These are phyloP conservation scores for Drosophila repletoides DNA, from an alignment of 1,140 invertebrate genomes.

Conservation along the genomic window DNA sequence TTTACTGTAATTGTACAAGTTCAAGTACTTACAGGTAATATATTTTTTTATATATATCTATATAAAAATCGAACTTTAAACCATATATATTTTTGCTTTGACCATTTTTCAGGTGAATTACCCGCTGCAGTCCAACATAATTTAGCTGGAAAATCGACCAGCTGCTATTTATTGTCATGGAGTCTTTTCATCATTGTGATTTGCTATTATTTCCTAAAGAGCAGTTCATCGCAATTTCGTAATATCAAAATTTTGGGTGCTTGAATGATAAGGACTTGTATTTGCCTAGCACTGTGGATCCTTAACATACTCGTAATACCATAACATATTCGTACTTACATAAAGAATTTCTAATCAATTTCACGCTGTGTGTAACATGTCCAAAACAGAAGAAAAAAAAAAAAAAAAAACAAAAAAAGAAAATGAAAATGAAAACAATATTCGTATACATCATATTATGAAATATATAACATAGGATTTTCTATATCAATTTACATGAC, in stretches of 20 bases:
- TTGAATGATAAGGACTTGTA: conserved; percentile 26
- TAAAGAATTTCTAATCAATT: conserved; percentile 1
- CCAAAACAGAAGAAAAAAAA: not conserved
- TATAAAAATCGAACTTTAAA: not conserved
- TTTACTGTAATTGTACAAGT: conserved; percentile 82
- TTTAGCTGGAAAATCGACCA: conserved; percentile 23
- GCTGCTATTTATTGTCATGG: conserved; percentile 14
- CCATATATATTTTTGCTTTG: not conserved
- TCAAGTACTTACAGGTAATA: conserved; percentile 81
- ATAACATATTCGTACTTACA: conserved; percentile 15
- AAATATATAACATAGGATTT: conserved; percentile 37
- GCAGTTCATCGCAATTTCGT: conserved; percentile 7
- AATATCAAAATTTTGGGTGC: conserved; percentile 6
- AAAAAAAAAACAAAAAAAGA: not conserved
- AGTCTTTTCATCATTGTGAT: conserved; percentile 37
- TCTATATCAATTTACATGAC: conserved; percentile 54
- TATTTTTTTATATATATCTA: not conserved
- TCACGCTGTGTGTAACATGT: too few relatives aligned
- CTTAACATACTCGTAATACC: not conserved
- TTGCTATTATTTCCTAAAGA: conserved; percentile 12
- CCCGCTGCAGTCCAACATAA: conserved; percentile 82
- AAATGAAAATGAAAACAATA: too few relatives aligned
- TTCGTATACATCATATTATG: conserved; percentile 12
- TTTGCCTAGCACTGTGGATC: not conserved
- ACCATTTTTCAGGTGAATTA: conserved; percentile 74